These are phyloP conservation scores for Gibbula magus DNA, from an alignment of 2,888 invertebrate genomes.

Conservation along the genomic window DNA sequence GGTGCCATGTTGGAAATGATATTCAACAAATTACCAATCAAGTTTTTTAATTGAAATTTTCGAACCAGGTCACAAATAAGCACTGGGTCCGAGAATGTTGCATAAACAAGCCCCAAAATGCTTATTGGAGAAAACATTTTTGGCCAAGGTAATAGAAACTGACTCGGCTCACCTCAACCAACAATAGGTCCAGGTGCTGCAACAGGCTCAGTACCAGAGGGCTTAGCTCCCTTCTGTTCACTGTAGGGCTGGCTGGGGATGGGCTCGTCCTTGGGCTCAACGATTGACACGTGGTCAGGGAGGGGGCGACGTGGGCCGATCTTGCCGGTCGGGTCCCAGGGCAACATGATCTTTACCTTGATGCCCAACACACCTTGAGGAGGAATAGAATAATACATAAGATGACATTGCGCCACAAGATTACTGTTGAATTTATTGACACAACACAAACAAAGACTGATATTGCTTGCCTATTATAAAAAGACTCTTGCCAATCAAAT, in stretches of 20 bases:
- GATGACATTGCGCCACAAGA: no score
- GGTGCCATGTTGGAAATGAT: no score
- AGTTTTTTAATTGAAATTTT: no score
- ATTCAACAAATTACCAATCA: no score
- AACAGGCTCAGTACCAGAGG: constrained; percentile 51
- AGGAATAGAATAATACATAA: not conserved
- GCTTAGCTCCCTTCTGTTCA: constrained; percentile 84
- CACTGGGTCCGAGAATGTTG: no score
- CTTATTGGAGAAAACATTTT: no score
- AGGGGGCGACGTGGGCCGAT: constrained; percentile 97
- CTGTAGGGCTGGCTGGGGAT: constrained; percentile 84
- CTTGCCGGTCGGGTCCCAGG: constrained; percentile 98
- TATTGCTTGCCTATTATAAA: no score
- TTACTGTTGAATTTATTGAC: no score
- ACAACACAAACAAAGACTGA: no score
- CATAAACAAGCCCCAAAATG: no score
- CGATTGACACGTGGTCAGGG: constrained; percentile 97
- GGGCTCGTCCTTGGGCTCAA: constrained; percentile 97
- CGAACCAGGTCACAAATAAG: no score
- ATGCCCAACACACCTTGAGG: constrained; percentile 81
- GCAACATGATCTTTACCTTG: constrained; percentile 99
- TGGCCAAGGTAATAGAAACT: not conserved
- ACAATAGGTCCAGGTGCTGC: constrained; percentile 29
- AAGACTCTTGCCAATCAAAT: no score
- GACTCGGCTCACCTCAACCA: constrained; percentile 6